Percentiles rank a stretch among this genome's conserved stretches.
These are phyloP conservation scores for Rostratula benghalensis DNA, from an alignment of 2,113 vertebrate genomes.

Conservation along the genomic window DNA sequence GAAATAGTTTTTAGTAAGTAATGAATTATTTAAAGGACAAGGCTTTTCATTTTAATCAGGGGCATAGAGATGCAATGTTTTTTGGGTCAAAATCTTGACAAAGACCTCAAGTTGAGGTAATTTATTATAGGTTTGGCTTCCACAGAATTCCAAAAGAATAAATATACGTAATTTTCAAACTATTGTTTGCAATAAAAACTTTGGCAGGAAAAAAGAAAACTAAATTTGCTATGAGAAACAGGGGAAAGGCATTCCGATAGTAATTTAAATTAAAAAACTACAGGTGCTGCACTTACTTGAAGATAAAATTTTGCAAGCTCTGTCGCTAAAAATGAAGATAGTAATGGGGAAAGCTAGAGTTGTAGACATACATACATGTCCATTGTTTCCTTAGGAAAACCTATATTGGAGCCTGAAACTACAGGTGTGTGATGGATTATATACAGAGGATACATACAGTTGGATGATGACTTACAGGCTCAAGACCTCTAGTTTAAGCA, in stretches of 20 bases:
- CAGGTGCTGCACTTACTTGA: not conserved
- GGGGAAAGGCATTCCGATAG: not conserved
- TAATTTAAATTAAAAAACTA: not conserved
- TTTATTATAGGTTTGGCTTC: not conserved
- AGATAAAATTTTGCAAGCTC: not conserved
- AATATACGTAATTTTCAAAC: not conserved
- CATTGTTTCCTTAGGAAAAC: not conserved
- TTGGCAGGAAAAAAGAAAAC: not conserved
- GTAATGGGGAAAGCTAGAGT: not conserved
- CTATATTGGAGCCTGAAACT: not conserved
- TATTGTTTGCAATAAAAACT: not conserved
- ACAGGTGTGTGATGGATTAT: not conserved
- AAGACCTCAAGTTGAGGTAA: not conserved
- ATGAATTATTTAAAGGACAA: not conserved
- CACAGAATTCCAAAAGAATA: not conserved
- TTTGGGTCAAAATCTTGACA: not conserved
- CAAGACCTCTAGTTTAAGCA: not conserved
- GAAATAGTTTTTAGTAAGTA: not conserved
- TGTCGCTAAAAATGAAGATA: not conserved
- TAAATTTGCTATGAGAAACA: not conserved
- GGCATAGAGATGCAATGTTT: not conserved
- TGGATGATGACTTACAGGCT: not conserved
- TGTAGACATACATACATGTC: not conserved
- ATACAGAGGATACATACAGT: too few species aligned
- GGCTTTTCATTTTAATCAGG: not conserved